Evolutionary conservation across 2,888 invertebrate species (phyloP).

Genomic region (Papilio elwesi): DNA sequence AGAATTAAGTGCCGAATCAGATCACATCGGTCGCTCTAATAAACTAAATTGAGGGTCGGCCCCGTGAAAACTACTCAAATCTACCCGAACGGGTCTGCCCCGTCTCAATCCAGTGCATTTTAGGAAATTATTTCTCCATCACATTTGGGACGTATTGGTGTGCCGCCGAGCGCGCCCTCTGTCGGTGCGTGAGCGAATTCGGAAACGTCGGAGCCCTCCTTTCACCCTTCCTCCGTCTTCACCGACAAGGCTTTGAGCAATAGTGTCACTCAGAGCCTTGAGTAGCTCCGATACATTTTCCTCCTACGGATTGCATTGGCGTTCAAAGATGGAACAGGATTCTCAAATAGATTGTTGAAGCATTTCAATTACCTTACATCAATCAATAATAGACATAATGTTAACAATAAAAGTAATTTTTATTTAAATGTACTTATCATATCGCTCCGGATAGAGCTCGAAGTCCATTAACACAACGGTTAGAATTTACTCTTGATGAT

Average conservation of each 20-base stretch:
- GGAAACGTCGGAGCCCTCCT: conserved; percentile 54
- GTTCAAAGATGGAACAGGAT: conserved; percentile 35
- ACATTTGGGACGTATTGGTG: conserved; percentile 74
- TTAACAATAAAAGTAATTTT: neutral
- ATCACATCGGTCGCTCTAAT: conserved; percentile 53
- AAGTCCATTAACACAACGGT: too few species aligned
- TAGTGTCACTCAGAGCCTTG: conserved; percentile 51
- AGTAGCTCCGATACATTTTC: conserved; percentile 45
- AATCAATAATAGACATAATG: conserved; percentile 10
- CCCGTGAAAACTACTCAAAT: conserved; percentile 73
- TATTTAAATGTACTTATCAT: neutral
- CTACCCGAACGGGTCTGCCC: conserved; percentile 54
- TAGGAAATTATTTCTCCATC: conserved; percentile 79
- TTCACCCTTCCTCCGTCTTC: conserved; percentile 47
- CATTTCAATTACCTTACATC: conserved; percentile 29
- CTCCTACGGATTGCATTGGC: conserved; percentile 40
- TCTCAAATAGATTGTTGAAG: conserved; percentile 20
- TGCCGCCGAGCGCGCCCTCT: conserved; percentile 73
- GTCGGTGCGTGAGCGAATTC: conserved; percentile 75
- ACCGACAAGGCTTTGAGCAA: conserved; percentile 47
- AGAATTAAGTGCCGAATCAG: conserved; percentile 31
- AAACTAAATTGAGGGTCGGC: conserved; percentile 70
- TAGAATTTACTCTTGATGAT: too few species aligned
- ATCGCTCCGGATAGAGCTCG: neutral
- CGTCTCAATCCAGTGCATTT: conserved; percentile 77